These are phyloP conservation scores for Catocala sponsa DNA, from an alignment of 2,888 invertebrate genomes.

Conservation along the genomic window DNA sequence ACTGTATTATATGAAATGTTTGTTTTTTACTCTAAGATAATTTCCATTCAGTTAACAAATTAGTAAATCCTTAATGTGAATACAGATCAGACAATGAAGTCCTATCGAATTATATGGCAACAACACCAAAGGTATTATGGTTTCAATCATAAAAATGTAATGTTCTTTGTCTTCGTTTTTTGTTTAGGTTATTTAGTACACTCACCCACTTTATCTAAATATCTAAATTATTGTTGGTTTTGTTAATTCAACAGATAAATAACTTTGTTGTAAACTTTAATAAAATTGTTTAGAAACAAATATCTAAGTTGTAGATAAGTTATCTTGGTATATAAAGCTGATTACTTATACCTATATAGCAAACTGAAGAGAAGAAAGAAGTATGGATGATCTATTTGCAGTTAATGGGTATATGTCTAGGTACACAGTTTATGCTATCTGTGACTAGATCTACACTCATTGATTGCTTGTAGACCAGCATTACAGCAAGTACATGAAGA, in stretches of 20 bases:
- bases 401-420: conserved; percentile 92
- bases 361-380: conserved; percentile 33
- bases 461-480: conserved; percentile 83
- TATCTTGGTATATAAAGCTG: too few species aligned
- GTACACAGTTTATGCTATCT: conserved; percentile 86
- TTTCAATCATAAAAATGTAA: conserved; percentile 19
- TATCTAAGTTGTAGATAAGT: too few species aligned
- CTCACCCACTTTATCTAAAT: background rate
- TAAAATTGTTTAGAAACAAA: too few species aligned
- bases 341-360: background rate
- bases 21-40: conserved; percentile 25
- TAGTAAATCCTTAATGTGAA: conserved; percentile 60
- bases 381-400: conserved; percentile 51
- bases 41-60: conserved; percentile 28
- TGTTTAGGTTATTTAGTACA: background rate
- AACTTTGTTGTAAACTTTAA: too few species aligned
- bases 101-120: conserved; percentile 78
- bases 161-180: conserved; percentile 18
- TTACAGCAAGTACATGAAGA: conserved; percentile 8
- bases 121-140: conserved; percentile 75
- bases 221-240: too few species aligned
- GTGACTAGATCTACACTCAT: conserved; percentile 98
- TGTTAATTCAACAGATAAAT: too few species aligned
- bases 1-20: conserved; percentile 37
- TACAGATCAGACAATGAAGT: conserved; percentile 80